A percentile compares a stretch with the other conserved stretches of the same genome.
Conservation (phyloP, 2,888 invertebrate genomes). For the Agrotis exclamationis region DNA sequence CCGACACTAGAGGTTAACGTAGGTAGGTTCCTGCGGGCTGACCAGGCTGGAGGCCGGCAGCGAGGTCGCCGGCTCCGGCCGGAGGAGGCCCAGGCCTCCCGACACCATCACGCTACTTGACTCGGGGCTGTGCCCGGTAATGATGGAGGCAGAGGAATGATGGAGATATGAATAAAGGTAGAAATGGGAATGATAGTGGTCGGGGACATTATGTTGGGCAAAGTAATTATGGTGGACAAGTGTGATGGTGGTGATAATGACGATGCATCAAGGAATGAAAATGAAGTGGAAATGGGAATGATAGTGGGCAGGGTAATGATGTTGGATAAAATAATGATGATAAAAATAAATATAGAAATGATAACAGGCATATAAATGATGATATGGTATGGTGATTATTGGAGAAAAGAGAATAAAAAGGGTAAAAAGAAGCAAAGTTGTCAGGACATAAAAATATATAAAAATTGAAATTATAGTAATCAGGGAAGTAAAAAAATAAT, state of each 20-base stretch:
- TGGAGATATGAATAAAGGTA: no score
- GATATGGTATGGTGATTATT: no score
- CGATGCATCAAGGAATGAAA: background rate
- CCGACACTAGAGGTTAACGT: conserved; percentile 97
- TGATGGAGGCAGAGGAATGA: conserved; percentile 13
- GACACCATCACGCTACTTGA: conserved; percentile 91
- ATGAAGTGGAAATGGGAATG: background rate
- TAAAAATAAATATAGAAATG: background rate
- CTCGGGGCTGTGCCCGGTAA: conserved; percentile 83
- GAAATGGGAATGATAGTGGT: background rate
- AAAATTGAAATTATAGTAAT: no score
- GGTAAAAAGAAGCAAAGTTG: no score
- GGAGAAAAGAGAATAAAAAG: no score
- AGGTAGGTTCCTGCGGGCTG: conserved; percentile 96
- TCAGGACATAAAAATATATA: no score
- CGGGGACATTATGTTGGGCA: background rate
- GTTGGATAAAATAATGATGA: background rate
- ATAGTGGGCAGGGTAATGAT: background rate
- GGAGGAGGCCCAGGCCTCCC: conserved; percentile 86
- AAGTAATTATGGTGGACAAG: background rate
- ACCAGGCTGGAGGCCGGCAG: conserved; percentile 85
- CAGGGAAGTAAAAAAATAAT: no score
- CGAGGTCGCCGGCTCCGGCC: conserved; percentile 90
- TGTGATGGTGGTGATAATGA: background rate
- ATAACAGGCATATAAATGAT: background rate